Evolutionary conservation across 2,797 vertebrate genomes (phyloP).

Genomic region (Staurois parvus): DNA sequence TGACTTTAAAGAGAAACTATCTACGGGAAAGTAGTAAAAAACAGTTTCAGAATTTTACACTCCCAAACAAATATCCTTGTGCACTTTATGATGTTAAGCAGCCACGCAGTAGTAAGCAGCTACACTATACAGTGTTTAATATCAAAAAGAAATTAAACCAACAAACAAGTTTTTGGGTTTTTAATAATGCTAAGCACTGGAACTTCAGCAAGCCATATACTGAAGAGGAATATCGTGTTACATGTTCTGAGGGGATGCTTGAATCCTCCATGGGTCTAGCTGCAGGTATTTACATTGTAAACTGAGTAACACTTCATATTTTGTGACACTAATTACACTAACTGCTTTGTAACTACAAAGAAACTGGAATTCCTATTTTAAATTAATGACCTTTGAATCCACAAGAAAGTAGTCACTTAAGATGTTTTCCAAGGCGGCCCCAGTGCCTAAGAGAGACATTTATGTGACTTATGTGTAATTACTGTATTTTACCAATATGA

Average conservation of each 20-base stretch:
- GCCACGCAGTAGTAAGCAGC: neutral
- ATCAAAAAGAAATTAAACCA: slow-evolving; percentile 43
- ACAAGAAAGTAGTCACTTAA: slow-evolving; percentile 54
- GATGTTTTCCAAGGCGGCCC: slow-evolving; percentile 54
- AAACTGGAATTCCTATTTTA: slow-evolving; percentile 58
- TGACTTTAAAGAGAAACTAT: no score
- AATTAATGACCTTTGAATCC: slow-evolving; percentile 60
- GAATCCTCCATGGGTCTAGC: slow-evolving; percentile 58
- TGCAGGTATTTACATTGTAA: slow-evolving; percentile 63
- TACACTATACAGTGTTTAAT: slow-evolving; percentile 29
- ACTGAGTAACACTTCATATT: slow-evolving; percentile 63
- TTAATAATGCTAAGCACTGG: slow-evolving; percentile 53
- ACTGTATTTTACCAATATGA: slow-evolving; percentile 55
- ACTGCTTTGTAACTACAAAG: slow-evolving; percentile 62
- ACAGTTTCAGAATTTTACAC: neutral
- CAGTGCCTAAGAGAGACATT: slow-evolving; percentile 57
- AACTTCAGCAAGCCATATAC: slow-evolving; percentile 44
- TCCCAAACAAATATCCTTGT: neutral
- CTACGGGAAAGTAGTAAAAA: neutral
- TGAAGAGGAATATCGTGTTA: slow-evolving; percentile 57
- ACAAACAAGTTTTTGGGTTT: slow-evolving; percentile 42
- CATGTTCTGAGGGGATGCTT: slow-evolving; percentile 51
- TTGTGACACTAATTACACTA: slow-evolving; percentile 62
- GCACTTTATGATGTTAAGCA: slow-evolving; percentile 18
- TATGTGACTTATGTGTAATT: slow-evolving; percentile 54